Base-by-base conservation (phyloP, 2,113 vertebrate species). In the Climacteris rufus region DNA sequence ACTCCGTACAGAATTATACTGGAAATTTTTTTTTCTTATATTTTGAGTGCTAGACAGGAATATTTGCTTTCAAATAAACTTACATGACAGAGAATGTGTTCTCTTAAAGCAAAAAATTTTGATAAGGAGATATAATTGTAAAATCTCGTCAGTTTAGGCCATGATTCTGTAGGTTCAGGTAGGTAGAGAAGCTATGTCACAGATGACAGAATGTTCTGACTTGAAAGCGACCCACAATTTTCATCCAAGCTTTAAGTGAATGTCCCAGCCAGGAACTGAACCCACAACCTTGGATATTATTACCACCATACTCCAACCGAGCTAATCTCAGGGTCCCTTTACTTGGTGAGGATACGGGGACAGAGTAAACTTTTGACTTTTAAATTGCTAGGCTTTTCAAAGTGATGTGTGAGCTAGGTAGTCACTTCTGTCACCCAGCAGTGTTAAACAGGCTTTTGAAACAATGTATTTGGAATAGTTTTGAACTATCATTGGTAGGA, bases 131-230 rank as follows among this genome's bases (percentile, higher is more conserved):
- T 77, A 21, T 3, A 37, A 57, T 11, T 40, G 30, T 70, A 37
- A 86, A 60, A 47, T 39, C 35, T 33, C 24, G 25, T 47, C 21
- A 23, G 20, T 76, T 82, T 16, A 83, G 44, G 14, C 14, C 2
- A 1, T 3, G 5, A 6, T 19, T 13, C 12, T 79, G 4, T 49
- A 87, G 49, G 17, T 76, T 87, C 30, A 45, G 31, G 13, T 68
- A 3, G 1, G 1, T 28, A 22, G n/a, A 7, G 60, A 52, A 71
- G 8, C 2, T 63, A 2, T 4, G 0, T 30, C 23, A 28, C 31
- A 56, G 53, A 33, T 56, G 53, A 56, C 30, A 56, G 53, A 31
- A 56, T 56, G 33, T 56, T 56, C 53, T 56, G 31, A 56, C 21
- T 56, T 33, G 53, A 56, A 56, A 56, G 53, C 30, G 30, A 33